Base-by-base conservation (phyloP, 1,140 invertebrate species). In the Dinothrombium tinctorium region DNA sequence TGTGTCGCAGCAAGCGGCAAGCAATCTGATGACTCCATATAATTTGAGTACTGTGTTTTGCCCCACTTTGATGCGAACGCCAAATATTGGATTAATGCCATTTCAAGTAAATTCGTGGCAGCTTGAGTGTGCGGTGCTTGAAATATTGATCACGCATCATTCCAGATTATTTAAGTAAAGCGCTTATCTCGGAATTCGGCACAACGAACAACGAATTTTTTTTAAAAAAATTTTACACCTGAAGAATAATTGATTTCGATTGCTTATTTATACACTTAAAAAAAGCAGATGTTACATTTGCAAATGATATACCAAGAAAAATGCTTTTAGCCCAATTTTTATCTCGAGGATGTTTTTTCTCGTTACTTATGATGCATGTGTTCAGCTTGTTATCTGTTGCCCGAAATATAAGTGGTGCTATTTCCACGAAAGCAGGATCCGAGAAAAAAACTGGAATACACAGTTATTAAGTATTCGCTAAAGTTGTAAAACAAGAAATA, bases 31-130 rank as follows among this genome's bases (percentile, higher is more conserved):
- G 83, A 76, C 73, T 33, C 67, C 77, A 12, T 74, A 82, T 53
- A 87, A 86, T 57, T 59, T 89, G 33, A 74, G 77, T 43, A 84
- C 80, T 2, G 81, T 89, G 6, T 87, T 87, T 60, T 78, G 78
- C 0, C 83, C 83, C 21, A 87, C 81, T 0, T 53, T 89, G 36
- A 77, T 89, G 54, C 72, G 78, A n/a, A 73, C 76, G 23, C 64
- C 69, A 5, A 65, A 57, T 19, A 46, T 56, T 42, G 42, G 47
- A 47, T 44, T 51, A 26, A 51, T 55, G 45, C 52, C 53, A 17
- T 47, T 49, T 35, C 50, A 53, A 25, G 17, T 51, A 11, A 44
- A 46, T 37, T 51, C 47, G 4, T 51, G 50, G 48, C 45, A 50
- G 38, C 47, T 49, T 17, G 57, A 58, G 40, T 54, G 50, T 29